Evolutionary conservation across 2,888 invertebrate species (phyloP).

Genomic region (Diabrotica balteata): DNA sequence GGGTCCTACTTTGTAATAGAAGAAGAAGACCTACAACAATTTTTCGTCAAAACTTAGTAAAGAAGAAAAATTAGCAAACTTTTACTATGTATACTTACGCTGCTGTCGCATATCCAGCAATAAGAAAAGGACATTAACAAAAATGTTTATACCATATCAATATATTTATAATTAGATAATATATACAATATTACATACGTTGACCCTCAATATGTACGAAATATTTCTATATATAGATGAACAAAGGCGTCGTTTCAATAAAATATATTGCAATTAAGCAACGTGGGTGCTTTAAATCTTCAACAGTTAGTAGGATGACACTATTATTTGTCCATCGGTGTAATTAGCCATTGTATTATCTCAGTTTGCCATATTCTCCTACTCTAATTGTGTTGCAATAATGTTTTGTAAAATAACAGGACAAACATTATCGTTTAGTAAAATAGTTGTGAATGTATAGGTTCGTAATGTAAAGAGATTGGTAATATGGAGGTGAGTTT

Average conservation of each 20-base stretch:
- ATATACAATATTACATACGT: too few relatives aligned
- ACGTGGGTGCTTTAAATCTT: constrained; percentile 17
- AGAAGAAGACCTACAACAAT: too few relatives aligned
- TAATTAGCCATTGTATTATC: constrained; percentile 16
- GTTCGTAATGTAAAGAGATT: neutral
- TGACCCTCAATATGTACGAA: too few relatives aligned
- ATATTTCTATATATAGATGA: too few relatives aligned
- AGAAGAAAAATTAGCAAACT: too few relatives aligned
- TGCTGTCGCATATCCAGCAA: too few relatives aligned
- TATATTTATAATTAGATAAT: too few relatives aligned
- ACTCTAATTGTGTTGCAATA: constrained; percentile 5
- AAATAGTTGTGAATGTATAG: neutral
- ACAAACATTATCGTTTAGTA: neutral
- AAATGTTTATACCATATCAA: too few relatives aligned
- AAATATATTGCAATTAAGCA: constrained; percentile 8
- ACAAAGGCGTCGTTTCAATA: constrained; percentile 7
- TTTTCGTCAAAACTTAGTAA: too few relatives aligned
- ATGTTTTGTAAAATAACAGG: neutral
- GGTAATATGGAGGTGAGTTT: constrained; percentile 9
- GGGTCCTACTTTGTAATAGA: too few relatives aligned
- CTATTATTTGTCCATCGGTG: constrained; percentile 8
- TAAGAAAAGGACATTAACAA: too few relatives aligned
- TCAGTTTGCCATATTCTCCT: constrained; percentile 17
- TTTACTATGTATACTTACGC: too few relatives aligned
- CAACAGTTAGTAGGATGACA: constrained; percentile 22